Evolutionary conservation across 1,140 invertebrate species (phyloP).

Genomic region (Drosophila sucinea): DNA sequence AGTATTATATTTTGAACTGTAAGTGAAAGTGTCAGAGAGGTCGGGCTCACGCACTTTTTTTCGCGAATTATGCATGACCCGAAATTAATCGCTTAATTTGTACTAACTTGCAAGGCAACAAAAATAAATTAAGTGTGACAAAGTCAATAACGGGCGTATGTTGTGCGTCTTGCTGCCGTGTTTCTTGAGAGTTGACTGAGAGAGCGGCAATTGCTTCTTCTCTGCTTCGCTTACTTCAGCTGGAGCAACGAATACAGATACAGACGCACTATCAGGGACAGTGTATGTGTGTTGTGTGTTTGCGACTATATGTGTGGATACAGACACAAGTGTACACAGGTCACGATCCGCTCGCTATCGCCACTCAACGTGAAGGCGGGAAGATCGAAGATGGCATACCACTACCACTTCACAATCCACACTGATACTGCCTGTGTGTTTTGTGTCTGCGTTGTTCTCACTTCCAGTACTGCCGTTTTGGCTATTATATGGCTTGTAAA

Average conservation of each 20-base stretch:
- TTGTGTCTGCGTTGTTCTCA: conserved; percentile 17
- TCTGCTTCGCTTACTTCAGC: conserved; percentile 63
- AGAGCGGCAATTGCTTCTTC: conserved; percentile 55
- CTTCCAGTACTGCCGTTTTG: conserved; percentile 21
- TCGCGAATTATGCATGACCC: conserved; percentile 6
- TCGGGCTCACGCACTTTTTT: conserved; percentile 2
- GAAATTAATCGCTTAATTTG: conserved; percentile 37
- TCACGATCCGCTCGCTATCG: conserved; percentile 40
- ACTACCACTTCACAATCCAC: conserved; percentile 16
- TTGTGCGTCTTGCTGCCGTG: conserved; percentile 53
- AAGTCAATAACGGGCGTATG: conserved; percentile 48
- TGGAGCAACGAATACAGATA: conserved; percentile 60
- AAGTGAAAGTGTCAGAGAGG: background rate
- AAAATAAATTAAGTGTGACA: conserved; percentile 42
- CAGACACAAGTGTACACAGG: conserved; percentile 53
- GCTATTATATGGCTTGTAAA: conserved; percentile 18
- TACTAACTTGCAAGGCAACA: conserved; percentile 35
- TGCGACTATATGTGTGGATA: conserved; percentile 9
- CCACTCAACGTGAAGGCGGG: conserved; percentile 54
- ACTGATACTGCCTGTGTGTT: conserved; percentile 4
- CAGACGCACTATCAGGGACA: conserved; percentile 18
- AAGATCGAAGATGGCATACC: conserved; percentile 67
- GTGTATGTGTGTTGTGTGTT: background rate
- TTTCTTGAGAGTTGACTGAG: conserved; percentile 63
- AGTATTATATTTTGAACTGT: background rate